These are phyloP conservation scores for Trichosurus vulpecula DNA, from an alignment of 2,797 vertebrate genomes.

Conservation along the genomic window DNA sequence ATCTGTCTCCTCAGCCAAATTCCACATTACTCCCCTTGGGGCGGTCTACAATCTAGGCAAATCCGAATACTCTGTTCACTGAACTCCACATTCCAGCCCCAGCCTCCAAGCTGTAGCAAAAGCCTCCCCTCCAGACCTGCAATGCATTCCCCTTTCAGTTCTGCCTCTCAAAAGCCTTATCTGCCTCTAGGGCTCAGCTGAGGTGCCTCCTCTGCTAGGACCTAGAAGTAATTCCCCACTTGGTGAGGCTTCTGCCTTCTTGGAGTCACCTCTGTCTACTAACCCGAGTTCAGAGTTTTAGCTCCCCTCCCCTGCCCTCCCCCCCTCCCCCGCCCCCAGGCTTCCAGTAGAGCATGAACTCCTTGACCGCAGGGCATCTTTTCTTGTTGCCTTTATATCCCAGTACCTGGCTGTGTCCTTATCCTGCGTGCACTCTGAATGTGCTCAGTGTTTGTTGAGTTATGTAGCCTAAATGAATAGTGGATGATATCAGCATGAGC, in stretches of 20 bases:
- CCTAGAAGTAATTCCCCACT: not conserved
- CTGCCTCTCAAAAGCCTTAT: not conserved
- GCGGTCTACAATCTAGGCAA: not conserved
- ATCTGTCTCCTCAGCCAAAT: not conserved
- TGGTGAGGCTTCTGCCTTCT: not conserved
- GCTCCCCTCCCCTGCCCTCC: not conserved
- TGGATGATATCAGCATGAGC: not conserved
- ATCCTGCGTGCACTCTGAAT: not conserved
- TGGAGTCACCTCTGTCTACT: not conserved
- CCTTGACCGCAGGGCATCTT: not conserved
- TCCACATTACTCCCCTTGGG: not conserved
- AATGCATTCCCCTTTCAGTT: not conserved
- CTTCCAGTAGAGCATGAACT: not conserved
- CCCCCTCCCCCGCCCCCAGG: not conserved
- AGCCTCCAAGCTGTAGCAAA: not conserved
- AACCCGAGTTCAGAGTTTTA: not conserved
- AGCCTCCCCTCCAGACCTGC: not conserved
- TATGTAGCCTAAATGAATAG: not conserved
- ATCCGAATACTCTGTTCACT: not conserved
- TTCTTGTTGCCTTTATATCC: not conserved
- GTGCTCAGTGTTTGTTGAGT: not conserved
- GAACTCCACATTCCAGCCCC: not conserved
- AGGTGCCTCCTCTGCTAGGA: too few relatives aligned
- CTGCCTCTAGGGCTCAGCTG: not conserved
- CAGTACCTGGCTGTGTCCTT: not conserved